Evolutionary conservation across 2,797 vertebrate genomes (phyloP).

Genomic region (Centropyge bicolor): DNA sequence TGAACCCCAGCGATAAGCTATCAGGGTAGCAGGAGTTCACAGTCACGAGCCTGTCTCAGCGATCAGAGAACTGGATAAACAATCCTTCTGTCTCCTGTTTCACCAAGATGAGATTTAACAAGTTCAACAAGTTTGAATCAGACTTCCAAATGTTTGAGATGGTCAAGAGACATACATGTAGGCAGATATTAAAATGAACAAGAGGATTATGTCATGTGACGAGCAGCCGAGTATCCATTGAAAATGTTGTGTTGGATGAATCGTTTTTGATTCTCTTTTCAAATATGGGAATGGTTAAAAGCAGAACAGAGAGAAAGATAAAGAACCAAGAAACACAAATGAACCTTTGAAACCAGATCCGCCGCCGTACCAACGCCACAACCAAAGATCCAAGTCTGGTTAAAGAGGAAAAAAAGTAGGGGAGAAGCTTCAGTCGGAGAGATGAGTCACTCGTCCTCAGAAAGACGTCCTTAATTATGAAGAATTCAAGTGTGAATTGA

Average conservation of each 20-base stretch:
- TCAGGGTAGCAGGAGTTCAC: conserved; percentile 14
- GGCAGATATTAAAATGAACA: not conserved
- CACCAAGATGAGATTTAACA: conserved; percentile 1
- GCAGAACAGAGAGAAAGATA: not conserved
- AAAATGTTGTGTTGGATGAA: not conserved
- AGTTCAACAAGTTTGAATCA: not conserved
- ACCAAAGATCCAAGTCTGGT: conserved; percentile 2
- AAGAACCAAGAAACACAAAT: conserved; percentile 1
- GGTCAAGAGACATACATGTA: not conserved
- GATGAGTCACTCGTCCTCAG: conserved; percentile 52
- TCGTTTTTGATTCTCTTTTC: not conserved
- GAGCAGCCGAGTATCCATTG: not conserved
- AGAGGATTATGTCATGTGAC: not conserved
- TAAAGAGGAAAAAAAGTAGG: not conserved
- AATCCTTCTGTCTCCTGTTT: conserved; percentile 5
- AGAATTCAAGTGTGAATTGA: conserved; percentile 41
- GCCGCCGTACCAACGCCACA: not conserved
- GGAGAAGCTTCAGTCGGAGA: conserved; percentile 13
- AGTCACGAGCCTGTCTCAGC: conserved; percentile 9
- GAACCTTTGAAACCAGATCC: conserved; percentile 22
- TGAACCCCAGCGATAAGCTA: conserved; percentile 29
- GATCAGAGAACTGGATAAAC: conserved; percentile 23
- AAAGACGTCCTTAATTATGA: conserved; percentile 40
- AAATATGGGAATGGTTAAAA: not conserved
- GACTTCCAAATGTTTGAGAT: conserved; percentile 1